These are phyloP conservation scores for Aradophagus sp. DNA, from an alignment of 1,140 invertebrate genomes.

Conservation along the genomic window DNA sequence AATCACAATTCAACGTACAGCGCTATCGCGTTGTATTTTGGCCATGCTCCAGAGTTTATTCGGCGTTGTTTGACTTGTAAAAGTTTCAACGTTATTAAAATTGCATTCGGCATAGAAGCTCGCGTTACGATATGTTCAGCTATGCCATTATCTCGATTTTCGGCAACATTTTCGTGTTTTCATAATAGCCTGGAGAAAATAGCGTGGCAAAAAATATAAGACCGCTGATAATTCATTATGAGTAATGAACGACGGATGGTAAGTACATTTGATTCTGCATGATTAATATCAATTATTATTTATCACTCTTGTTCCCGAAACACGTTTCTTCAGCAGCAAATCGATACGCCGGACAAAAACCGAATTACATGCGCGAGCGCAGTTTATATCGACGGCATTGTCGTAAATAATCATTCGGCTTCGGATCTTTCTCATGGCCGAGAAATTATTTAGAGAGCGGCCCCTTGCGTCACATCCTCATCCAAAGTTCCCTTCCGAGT, in stretches of 20 bases:
- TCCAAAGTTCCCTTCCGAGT: slow-evolving; percentile 44
- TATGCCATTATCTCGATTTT: slow-evolving; percentile 14
- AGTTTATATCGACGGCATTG: slow-evolving; percentile 26
- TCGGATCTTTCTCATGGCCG: slow-evolving; percentile 23
- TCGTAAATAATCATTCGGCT: slow-evolving; percentile 29
- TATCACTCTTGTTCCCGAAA: too few species aligned
- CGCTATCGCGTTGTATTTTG: slow-evolving; percentile 21
- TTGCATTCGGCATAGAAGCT: slow-evolving; percentile 15
- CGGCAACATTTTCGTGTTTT: slow-evolving; percentile 1
- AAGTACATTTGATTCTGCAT: too few species aligned
- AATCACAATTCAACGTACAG: slow-evolving; percentile 33
- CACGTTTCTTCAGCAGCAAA: too few species aligned
- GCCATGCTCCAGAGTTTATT: slow-evolving; percentile 27
- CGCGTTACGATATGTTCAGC: slow-evolving; percentile 14
- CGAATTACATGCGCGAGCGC: slow-evolving; percentile 5
- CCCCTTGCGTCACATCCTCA: slow-evolving; percentile 30
- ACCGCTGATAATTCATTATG: too few species aligned
- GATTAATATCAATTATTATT: too few species aligned
- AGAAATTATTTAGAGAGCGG: slow-evolving; percentile 32
- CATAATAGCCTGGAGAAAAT: neutral
- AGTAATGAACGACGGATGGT: neutral
- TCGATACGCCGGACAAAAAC: too few species aligned
- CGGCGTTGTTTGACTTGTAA: slow-evolving; percentile 29
- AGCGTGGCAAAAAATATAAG: neutral
- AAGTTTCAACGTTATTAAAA: slow-evolving; percentile 45